These are phyloP conservation scores for Myotis lucifugus DNA, from an alignment of 2,113 vertebrate species.

Conservation along the genomic window DNA sequence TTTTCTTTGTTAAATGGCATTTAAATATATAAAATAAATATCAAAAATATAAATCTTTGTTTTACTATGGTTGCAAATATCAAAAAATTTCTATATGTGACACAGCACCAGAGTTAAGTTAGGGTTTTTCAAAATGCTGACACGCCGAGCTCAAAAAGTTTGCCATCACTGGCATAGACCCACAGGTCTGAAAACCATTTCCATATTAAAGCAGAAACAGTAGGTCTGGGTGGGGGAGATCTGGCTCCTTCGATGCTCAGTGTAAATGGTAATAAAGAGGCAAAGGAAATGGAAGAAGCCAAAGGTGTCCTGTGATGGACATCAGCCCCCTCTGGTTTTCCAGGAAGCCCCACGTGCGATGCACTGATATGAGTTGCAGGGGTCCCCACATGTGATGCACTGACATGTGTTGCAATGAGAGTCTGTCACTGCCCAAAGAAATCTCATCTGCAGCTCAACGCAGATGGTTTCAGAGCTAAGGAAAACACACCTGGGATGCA, in stretches of 20 bases:
- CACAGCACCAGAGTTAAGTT: no score
- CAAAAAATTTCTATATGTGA: no score
- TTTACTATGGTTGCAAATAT: no score
- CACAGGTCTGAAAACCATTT: neutral
- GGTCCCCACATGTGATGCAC: rapidly evolving
- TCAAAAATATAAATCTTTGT: no score
- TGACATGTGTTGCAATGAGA: neutral
- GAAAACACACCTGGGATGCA: neutral
- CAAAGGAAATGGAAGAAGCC: neutral
- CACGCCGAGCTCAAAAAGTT: no score
- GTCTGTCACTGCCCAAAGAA: constrained; percentile 50
- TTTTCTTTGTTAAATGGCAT: no score
- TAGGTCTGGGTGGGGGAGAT: neutral
- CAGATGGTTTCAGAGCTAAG: neutral
- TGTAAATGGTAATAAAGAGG: neutral
- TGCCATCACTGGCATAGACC: no score
- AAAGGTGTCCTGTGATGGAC: neutral
- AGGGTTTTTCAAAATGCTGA: no score
- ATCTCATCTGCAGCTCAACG: constrained; percentile 26
- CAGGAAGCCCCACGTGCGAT: neutral
- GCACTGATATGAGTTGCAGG: neutral
- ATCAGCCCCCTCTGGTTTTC: neutral
- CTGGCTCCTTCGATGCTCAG: neutral
- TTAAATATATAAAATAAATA: no score
- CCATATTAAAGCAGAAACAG: neutral